Conservation (phyloP, 2,888 invertebrate genomes). For the Dicycla oo region DNA sequence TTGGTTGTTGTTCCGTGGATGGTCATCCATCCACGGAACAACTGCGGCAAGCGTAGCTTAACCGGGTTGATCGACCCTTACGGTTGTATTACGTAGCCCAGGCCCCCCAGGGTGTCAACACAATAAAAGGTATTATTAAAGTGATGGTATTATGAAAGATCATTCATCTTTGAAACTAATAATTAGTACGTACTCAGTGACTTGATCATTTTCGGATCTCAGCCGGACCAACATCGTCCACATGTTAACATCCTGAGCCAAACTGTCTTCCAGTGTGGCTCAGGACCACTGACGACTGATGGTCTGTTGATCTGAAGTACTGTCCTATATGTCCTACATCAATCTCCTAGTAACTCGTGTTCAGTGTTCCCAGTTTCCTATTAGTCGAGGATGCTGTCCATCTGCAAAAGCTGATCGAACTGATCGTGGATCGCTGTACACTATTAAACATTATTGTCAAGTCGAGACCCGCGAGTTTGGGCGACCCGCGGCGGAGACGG, state of each 20-base stretch:
- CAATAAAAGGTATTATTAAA: slow-evolving; percentile 4
- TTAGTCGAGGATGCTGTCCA: not conserved
- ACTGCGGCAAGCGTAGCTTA: no score
- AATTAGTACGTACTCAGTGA: not conserved
- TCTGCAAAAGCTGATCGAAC: not conserved
- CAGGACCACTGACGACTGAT: not conserved
- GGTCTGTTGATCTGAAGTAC: not conserved
- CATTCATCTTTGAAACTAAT: not conserved
- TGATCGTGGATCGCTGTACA: not conserved
- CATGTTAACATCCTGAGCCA: not conserved
- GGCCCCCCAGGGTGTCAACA: no score
- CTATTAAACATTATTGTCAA: slow-evolving; percentile 8
- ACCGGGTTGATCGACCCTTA: no score
- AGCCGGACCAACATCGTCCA: no score
- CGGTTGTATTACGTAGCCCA: no score
- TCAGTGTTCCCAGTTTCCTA: not conserved
- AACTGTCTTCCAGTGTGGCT: not conserved
- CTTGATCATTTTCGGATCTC: not conserved
- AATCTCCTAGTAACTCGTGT: not conserved
- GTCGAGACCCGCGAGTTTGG: not conserved
- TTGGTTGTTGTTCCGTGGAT: no score
- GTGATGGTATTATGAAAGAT: no score
- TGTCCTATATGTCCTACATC: not conserved
- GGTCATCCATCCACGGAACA: no score
- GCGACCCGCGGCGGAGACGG: slow-evolving; percentile 20